Base-by-base conservation (phyloP, 1,140 invertebrate genomes). In the Macrobrachium rosenbergii region DNA sequence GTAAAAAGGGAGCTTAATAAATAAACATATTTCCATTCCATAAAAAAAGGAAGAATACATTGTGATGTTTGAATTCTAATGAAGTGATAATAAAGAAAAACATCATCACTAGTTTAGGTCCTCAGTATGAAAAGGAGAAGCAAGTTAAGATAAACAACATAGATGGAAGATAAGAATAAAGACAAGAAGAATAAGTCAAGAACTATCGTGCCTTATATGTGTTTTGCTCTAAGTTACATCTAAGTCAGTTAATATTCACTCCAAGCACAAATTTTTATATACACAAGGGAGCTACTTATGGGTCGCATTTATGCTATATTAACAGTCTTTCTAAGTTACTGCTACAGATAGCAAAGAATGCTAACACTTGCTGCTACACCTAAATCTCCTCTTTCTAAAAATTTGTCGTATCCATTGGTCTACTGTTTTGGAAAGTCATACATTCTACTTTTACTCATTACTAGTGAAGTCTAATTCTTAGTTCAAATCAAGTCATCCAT, bases 311-410 rank as follows among this genome's bases (percentile, higher is more conserved):
- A 72, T 72, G 37, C 69, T 72, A 72, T 72, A n/a, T 72, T 52
- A 52, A 52, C 52, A 52, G 52, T 52, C 52, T 52, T 12, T 52
- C 52, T 52, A 52, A 52, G 52, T 52, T 52, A 52, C 52, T 52
- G 52, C 52, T 52, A 52, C 52, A 52, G 52, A 52, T 52, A 52
- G 52, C 52, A 52, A 52, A 52, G 52, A 52, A 52, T 52, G 52
- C 52, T 52, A 52, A 52, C 52, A 72, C 37, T n/a, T 83, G 82
- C 82, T 83, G 72, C 82, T 83, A 83, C 62, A 76, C 82, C 82
- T 83, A 83, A 37, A 62, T 63, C 59, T 83, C 59, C 82, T 75
- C 76, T 60, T 73, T 23, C 52, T 62, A 82, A 37, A 52, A 52
- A 52, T 52, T 52, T 52, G 52, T 52, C 63, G 64, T 52, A 45